Evolutionary conservation across 2,113 vertebrate species (phyloP).

Genomic region (Sisor rabdophorus): DNA sequence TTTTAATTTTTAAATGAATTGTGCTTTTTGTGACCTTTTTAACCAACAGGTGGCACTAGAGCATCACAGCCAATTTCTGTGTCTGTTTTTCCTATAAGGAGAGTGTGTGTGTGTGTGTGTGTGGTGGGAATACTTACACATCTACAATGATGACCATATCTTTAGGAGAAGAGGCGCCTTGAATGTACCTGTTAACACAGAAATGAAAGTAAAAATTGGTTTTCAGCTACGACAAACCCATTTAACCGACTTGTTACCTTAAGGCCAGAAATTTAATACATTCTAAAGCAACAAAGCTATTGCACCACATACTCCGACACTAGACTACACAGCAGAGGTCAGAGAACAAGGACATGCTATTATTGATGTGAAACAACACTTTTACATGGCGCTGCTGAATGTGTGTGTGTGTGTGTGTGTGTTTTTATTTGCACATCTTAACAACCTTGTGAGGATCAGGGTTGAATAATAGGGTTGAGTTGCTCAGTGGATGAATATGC

Average conservation of each 20-base stretch:
- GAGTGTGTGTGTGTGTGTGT: constrained; percentile 12
- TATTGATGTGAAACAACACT: constrained; percentile 10
- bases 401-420: too few species aligned
- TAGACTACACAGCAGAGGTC: constrained; percentile 18
- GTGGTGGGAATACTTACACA: constrained; percentile 79
- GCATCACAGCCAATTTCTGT: constrained; percentile 48
- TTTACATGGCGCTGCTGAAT: neutral
- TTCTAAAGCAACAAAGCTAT: constrained; percentile 1
- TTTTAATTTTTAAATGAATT: constrained; percentile 9
- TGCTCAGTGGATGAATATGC: neutral
- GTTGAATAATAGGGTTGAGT: neutral
- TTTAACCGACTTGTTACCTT: constrained; percentile 14
- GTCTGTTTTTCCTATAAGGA: neutral
- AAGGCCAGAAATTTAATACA: constrained; percentile 26
- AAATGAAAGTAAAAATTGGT: constrained; percentile 49
- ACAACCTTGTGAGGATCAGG: neutral
- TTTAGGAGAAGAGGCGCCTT: constrained; percentile 95
- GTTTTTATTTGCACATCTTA: neutral
- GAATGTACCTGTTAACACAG: constrained; percentile 85
- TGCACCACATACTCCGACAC: neutral
- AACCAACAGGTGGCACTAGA: constrained; percentile 72
- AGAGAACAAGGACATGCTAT: constrained; percentile 24
- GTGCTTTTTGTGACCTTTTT: neutral
- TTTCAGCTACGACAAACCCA: constrained; percentile 14
- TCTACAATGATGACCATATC: constrained; percentile 99